Conservation (phyloP, 2,888 invertebrate genomes). For the Quadroppia sp. region DNA sequence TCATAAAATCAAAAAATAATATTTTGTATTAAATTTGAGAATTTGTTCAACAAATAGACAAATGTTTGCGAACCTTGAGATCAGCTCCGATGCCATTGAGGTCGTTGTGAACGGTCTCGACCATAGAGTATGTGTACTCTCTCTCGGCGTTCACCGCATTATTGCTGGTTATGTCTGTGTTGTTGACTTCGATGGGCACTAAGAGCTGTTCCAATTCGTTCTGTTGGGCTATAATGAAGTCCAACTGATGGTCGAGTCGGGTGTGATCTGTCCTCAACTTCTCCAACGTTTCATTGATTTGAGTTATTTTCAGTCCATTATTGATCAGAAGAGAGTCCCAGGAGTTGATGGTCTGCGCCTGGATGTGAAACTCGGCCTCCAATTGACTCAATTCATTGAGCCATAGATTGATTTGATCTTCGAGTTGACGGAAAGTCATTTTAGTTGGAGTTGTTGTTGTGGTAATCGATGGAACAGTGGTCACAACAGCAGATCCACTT, state of each 20-base stretch:
- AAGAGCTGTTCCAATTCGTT: constrained; percentile 83
- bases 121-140: constrained; percentile 81
- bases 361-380: constrained; percentile 84
- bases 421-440: constrained; percentile 75
- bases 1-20: constrained; percentile 32
- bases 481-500: constrained; percentile 43
- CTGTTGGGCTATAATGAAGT: constrained; percentile 87
- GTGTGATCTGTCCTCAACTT: constrained; percentile 58
- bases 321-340: constrained; percentile 87
- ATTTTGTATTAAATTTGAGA: background rate
- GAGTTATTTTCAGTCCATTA: constrained; percentile 79
- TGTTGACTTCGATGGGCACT: constrained; percentile 73
- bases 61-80: constrained; percentile 62
- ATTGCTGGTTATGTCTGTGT: constrained; percentile 50
- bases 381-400: constrained; percentile 85
- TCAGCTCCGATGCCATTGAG: constrained; percentile 91
- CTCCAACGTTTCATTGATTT: constrained; percentile 79
- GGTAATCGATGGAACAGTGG: background rate
- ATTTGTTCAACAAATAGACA: background rate
- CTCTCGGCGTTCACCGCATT: constrained; percentile 73
- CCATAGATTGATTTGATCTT: constrained; percentile 92
- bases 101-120: constrained; percentile 86
- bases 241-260: constrained; percentile 77
- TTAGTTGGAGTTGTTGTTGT: constrained; percentile 39
- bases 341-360: constrained; percentile 89